These are phyloP conservation scores for Taeniopygia guttata DNA, from an alignment of 2,797 vertebrate genomes.

Conservation along the genomic window DNA sequence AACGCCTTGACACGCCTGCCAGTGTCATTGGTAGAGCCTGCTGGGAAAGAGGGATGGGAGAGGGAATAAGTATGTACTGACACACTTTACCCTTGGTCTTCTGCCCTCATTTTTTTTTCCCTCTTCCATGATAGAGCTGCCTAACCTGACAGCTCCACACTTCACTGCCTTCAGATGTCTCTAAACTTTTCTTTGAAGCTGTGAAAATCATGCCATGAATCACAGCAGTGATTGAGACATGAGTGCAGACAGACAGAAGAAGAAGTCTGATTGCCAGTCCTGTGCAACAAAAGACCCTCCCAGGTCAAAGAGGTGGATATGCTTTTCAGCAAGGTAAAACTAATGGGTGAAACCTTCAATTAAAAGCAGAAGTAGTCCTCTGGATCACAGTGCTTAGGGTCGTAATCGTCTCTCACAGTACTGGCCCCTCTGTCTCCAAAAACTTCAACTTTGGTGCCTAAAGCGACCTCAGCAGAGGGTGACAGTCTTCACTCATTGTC, in stretches of 20 bases:
- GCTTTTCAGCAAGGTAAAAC: conserved; percentile 38
- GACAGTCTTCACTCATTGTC: background rate
- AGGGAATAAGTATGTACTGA: rapidly evolving
- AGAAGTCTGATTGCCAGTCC: background rate
- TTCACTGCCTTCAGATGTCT: conserved; percentile 23
- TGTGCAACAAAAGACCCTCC: background rate
- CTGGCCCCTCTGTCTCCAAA: background rate
- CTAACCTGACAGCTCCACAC: background rate
- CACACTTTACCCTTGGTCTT: background rate
- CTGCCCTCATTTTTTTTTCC: background rate
- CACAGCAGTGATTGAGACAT: background rate
- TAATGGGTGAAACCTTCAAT: background rate
- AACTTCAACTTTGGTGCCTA: background rate
- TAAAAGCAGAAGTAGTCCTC: background rate
- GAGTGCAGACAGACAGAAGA: background rate
- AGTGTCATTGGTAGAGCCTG: background rate
- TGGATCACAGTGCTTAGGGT: background rate
- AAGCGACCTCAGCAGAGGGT: background rate
- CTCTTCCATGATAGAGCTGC: background rate
- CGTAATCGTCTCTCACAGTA: background rate
- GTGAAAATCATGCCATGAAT: conserved; percentile 14
- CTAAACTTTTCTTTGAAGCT: conserved; percentile 27
- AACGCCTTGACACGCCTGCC: background rate
- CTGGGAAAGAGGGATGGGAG: background rate
- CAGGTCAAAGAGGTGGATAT: background rate